phyloP scores from a whole-genome alignment of 2,797 vertebrate genomes.

The Sebastes wilsoni region DNA sequence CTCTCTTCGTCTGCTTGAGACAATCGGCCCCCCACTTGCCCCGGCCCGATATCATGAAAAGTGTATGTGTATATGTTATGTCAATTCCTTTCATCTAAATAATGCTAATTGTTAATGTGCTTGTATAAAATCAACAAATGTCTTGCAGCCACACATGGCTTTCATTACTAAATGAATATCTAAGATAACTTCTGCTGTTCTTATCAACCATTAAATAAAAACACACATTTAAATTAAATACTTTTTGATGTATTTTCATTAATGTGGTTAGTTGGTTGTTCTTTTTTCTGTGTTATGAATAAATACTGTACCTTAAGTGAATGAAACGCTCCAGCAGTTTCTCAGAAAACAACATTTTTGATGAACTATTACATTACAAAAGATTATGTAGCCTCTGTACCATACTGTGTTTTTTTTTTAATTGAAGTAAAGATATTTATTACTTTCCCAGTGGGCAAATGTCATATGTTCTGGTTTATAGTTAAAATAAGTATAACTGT shows the following conservation, averaged over 20 bases:
- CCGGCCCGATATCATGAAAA: accelerated
- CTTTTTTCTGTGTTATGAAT: not conserved
- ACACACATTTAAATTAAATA: not conserved
- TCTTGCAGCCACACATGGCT: not conserved
- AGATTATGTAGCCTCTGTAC: not conserved
- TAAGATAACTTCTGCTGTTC: not conserved
- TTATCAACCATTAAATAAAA: not conserved
- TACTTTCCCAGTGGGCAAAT: not conserved
- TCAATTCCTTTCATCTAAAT: not conserved
- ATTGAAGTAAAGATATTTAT: not conserved
- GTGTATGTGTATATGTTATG: not conserved
- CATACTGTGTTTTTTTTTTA: too few species aligned
- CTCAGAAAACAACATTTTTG: not conserved
- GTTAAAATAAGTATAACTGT: not conserved
- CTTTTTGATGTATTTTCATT: not conserved
- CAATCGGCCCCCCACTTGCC: too few species aligned
- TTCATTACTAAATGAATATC: not conserved
- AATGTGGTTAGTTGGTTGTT: not conserved
- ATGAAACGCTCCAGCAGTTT: not conserved
- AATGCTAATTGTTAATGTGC: not conserved
- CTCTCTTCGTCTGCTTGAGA: not conserved
- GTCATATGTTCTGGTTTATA: not conserved
- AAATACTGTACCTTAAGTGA: not conserved
- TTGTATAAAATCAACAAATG: not conserved
- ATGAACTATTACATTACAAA: not conserved